Base-by-base conservation (phyloP, 1,140 invertebrate species). In the Drosophila repletoides region DNA sequence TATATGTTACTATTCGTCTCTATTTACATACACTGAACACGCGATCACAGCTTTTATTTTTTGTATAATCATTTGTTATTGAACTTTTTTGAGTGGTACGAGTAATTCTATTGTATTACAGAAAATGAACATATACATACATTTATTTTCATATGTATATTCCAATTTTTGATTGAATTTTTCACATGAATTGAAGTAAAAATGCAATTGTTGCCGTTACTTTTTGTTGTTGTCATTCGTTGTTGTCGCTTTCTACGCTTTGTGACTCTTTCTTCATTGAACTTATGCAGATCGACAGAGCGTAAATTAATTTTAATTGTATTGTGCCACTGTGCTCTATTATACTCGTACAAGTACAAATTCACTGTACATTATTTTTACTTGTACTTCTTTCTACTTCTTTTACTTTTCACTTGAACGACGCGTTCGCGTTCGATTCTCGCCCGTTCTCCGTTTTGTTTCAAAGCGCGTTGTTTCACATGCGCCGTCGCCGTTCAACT, bases 301-400 rank as follows among this genome's bases (percentile, higher is more conserved):
- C 76, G 76, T 81, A 65, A 77, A 81, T 81, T 80, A 68, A 81
- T 72, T 81, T 81, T 71, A 81, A 81, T 81, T 80, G 67, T 71
- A 5, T 43, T 14, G 31, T 51, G 15, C n/a, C n/a, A n/a, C n/a
- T 33, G n/a, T 36, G 7, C 3, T 65, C 31, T 45, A 52, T 31
- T 68, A 64, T 75, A 46, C n/a, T n/a, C n/a, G n/a, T n/a, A n/a
- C n/a, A n/a, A n/a, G n/a, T n/a, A n/a, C n/a, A n/a, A n/a, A n/a
- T n/a, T n/a, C 64, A 61, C 73, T 55, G 34, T 71, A 79, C 60
- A 75, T 75, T 79, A 68, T 84, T 49, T n/a, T n/a, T n/a, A n/a
- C n/a, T n/a, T n/a, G n/a, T n/a, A n/a, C n/a, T n/a, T n/a, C n/a
- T n/a, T n/a, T n/a, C n/a, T 84, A 76, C 73, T 77, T 77, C 36